These are phyloP conservation scores for Alosa sapidissima DNA, from an alignment of 2,797 vertebrate genomes.

Conservation along the genomic window DNA sequence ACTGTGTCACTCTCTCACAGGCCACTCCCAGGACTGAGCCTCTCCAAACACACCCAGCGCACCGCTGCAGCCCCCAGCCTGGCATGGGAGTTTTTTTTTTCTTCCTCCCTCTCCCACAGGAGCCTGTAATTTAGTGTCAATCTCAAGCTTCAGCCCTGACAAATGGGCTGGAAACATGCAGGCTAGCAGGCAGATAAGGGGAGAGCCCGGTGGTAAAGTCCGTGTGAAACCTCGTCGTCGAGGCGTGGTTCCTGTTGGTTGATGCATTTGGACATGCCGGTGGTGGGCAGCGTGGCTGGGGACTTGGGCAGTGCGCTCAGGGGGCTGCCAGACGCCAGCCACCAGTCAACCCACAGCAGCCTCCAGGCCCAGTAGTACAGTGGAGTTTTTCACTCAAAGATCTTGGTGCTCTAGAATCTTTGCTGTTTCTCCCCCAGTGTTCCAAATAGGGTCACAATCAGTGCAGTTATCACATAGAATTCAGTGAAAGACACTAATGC, in stretches of 20 bases:
- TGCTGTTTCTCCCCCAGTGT: neutral
- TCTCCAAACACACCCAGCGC: neutral
- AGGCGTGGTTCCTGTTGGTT: constrained; percentile 42
- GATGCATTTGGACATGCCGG: neutral
- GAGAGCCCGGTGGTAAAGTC: constrained; percentile 41
- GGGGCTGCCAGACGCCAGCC: constrained; percentile 12
- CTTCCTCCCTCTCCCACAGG: neutral
- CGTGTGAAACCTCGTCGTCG: constrained; percentile 37
- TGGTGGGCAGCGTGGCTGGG: neutral
- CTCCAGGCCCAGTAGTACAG: neutral
- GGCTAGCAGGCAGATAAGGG: constrained; percentile 50
- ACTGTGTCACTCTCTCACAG: neutral
- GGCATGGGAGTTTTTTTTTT: constrained; percentile 24
- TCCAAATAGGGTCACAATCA: constrained; percentile 29
- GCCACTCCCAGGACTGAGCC: neutral
- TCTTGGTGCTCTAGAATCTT: too few species aligned
- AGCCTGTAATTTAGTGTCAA: constrained; percentile 34
- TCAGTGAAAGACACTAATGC: constrained; percentile 3
- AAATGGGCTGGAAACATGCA: constrained; percentile 54
- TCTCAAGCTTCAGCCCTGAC: constrained; percentile 38
- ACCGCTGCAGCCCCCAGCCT: constrained; percentile 8
- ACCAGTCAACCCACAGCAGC: constrained; percentile 33
- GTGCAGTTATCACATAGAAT: constrained; percentile 27
- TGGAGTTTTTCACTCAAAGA: neutral
- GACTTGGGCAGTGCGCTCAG: neutral